Evolutionary conservation across 1,140 invertebrate species (phyloP).

Genomic region (Pteromalus puparum): DNA sequence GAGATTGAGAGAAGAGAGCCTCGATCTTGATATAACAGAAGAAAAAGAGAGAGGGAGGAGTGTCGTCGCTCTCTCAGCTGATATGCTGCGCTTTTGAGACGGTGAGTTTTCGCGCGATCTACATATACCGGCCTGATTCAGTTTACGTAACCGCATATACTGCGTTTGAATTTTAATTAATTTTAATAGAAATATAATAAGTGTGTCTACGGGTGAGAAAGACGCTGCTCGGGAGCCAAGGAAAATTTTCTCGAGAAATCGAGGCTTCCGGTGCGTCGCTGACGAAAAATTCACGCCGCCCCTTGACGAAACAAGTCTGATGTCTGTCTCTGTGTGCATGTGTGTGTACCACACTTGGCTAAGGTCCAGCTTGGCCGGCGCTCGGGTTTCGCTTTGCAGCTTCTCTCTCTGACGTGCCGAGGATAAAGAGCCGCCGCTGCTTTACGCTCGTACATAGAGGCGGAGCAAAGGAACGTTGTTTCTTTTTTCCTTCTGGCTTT

Average conservation of each 20-base stretch:
- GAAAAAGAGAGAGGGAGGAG: background rate
- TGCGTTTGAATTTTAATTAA: too few relatives aligned
- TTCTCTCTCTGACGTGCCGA: background rate
- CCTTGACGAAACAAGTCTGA: conserved; percentile 10
- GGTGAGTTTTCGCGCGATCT: background rate
- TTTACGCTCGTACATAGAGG: too few relatives aligned
- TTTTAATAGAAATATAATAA: too few relatives aligned
- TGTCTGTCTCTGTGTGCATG: background rate
- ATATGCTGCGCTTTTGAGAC: conserved; percentile 15
- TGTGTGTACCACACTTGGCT: conserved; percentile 36
- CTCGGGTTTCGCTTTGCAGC: conserved; percentile 26
- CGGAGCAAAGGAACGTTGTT: conserved; percentile 10
- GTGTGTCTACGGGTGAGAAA: too few relatives aligned
- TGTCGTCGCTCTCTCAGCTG: conserved; percentile 5
- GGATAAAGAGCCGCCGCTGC: background rate
- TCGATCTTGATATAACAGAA: too few relatives aligned
- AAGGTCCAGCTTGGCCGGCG: conserved; percentile 43
- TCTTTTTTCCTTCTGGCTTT: too few relatives aligned
- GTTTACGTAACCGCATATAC: too few relatives aligned
- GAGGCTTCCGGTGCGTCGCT: conserved; percentile 29
- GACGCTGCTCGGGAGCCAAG: background rate
- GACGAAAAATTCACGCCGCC: conserved; percentile 3
- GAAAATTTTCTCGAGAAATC: conserved; percentile 16
- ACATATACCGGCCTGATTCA: too few relatives aligned
- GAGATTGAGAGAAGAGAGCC: background rate